These are phyloP conservation scores for Petroica traversi DNA, from an alignment of 2,113 vertebrate genomes.

Conservation along the genomic window DNA sequence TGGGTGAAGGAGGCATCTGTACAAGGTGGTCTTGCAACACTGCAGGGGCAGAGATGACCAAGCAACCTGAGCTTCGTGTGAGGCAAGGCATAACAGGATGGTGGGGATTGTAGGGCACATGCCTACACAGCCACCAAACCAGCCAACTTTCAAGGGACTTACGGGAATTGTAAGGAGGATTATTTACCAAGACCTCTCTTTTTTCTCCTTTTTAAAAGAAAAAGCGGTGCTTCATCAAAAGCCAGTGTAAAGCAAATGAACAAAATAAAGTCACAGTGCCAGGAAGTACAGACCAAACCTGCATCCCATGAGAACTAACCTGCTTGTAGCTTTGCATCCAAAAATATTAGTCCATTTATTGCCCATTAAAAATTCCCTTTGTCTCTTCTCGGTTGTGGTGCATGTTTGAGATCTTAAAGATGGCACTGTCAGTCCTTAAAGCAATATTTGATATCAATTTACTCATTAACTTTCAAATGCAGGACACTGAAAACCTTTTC, in stretches of 20 bases:
- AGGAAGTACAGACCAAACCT: slow-evolving; percentile 11
- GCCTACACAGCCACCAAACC: background rate
- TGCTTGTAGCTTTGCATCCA: background rate
- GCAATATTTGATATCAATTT: slow-evolving; percentile 39
- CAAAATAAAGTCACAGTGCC: background rate
- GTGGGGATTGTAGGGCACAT: background rate
- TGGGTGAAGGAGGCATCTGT: background rate
- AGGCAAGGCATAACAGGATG: background rate
- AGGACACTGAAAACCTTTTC: slow-evolving; percentile 49
- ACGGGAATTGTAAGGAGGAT: background rate
- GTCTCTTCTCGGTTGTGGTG: slow-evolving; percentile 30
- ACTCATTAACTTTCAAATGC: slow-evolving; percentile 56
- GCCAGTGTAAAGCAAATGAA: background rate
- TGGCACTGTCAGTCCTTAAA: slow-evolving; percentile 20
- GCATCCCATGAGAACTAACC: slow-evolving; percentile 33
- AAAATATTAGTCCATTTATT: slow-evolving; percentile 39
- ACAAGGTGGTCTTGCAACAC: background rate
- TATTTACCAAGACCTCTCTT: background rate
- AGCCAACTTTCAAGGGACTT: background rate
- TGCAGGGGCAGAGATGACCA: background rate
- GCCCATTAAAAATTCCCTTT: slow-evolving; percentile 47
- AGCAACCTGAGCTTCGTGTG: background rate
- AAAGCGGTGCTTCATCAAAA: background rate
- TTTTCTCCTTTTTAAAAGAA: background rate
- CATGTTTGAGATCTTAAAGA: slow-evolving; percentile 37